A percentile compares a stretch with the other conserved stretches of the same genome.
Conservation (phyloP, 2,113 vertebrate genomes). For the Stictonetta naevosa region DNA sequence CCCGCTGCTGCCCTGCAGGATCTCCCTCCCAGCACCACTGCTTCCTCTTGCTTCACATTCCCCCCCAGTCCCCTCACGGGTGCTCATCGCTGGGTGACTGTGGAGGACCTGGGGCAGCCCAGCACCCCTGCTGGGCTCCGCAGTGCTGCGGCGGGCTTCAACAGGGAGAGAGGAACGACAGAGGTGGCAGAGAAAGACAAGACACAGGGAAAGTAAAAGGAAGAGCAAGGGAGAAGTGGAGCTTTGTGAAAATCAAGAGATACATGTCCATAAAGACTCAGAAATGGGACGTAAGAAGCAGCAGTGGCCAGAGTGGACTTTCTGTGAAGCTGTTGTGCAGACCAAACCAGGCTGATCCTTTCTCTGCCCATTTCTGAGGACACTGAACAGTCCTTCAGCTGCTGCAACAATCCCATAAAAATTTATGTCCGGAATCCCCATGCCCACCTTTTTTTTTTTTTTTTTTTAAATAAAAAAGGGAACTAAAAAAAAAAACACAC, state of each 20-base stretch:
- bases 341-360: background rate
- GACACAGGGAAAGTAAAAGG: background rate
- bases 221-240: background rate
- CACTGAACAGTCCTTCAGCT: background rate
- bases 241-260: background rate
- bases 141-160: background rate
- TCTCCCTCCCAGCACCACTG: background rate
- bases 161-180: background rate
- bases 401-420: conserved; percentile 35
- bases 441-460: background rate
- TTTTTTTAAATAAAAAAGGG: background rate
- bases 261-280: background rate
- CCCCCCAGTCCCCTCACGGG: background rate
- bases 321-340: background rate
- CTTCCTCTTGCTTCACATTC: background rate
- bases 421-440: background rate
- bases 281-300: background rate
- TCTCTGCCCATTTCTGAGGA: conserved; percentile 17
- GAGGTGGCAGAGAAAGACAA: background rate
- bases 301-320: background rate
- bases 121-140: accelerated
- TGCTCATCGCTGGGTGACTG: background rate
- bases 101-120: background rate
- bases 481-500: background rate
- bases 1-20: background rate